Conservation (phyloP, 2,888 invertebrate species). For the Tipula unca region DNA sequence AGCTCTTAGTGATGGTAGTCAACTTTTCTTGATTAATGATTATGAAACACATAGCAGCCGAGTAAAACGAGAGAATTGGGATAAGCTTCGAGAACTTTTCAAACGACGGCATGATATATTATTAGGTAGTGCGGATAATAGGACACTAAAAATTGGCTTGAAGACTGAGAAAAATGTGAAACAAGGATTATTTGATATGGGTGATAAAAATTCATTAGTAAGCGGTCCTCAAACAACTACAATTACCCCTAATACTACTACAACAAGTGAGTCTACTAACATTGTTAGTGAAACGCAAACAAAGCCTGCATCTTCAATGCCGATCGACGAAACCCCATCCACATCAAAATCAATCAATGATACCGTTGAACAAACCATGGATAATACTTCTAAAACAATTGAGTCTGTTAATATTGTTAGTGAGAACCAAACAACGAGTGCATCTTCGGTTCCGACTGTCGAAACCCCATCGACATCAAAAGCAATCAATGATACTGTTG, state of each 20-base stretch:
- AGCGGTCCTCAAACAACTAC: no score
- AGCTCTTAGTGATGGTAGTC: slow-evolving; percentile 36
- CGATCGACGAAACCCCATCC: no score
- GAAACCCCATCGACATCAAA: background rate
- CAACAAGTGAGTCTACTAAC: no score
- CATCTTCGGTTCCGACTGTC: background rate
- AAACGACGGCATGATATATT: background rate
- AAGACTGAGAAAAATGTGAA: background rate
- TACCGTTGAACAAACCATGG: no score
- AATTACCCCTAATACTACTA: no score
- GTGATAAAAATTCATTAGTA: background rate
- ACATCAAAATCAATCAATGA: no score
- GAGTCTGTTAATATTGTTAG: no score
- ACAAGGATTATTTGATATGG: background rate
- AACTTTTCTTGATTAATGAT: slow-evolving; percentile 26
- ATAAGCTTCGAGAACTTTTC: background rate
- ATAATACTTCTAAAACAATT: no score
- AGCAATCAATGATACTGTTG: background rate
- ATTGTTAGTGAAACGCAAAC: background rate
- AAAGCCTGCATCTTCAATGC: no score
- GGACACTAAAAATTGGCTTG: background rate
- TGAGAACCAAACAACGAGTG: background rate
- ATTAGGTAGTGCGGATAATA: background rate
- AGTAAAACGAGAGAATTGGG: background rate
- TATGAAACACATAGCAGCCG: background rate